These are phyloP conservation scores for Lepisosteus oculatus DNA, from an alignment of 2,113 vertebrate species.

Conservation along the genomic window DNA sequence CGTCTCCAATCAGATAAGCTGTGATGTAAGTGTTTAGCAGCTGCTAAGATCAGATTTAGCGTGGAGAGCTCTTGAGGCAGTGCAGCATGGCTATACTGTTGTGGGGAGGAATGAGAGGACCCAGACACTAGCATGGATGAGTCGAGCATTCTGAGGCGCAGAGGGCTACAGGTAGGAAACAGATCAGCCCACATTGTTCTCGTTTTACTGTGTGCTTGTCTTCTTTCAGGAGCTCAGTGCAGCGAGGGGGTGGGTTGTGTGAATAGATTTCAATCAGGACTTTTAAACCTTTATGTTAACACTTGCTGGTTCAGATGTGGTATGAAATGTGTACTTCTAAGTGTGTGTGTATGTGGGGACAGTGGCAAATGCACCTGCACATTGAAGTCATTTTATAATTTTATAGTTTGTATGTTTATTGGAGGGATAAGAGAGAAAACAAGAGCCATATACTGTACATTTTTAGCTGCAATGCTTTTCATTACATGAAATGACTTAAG, in stretches of 20 bases:
- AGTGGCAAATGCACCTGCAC: too few species aligned
- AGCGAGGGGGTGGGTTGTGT: neutral
- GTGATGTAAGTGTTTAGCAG: slow-evolving; percentile 91
- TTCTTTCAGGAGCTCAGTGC: neutral
- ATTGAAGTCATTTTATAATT: too few species aligned
- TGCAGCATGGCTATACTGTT: slow-evolving; percentile 71
- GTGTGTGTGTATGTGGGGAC: slow-evolving; percentile 20
- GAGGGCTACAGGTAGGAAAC: slow-evolving; percentile 87
- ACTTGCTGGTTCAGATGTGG: slow-evolving; percentile 31
- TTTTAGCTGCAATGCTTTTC: too few species aligned
- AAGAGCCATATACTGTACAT: too few species aligned
- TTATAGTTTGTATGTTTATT: too few species aligned
- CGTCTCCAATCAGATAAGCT: slow-evolving; percentile 85
- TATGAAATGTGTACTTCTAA: neutral
- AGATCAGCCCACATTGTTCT: neutral
- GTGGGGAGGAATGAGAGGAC: slow-evolving; percentile 62
- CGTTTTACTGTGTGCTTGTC: neutral
- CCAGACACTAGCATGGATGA: slow-evolving; percentile 78
- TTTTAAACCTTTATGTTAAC: slow-evolving; percentile 45
- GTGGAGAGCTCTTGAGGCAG: slow-evolving; percentile 56
- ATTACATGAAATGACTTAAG: too few species aligned
- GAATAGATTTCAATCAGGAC: slow-evolving; percentile 34
- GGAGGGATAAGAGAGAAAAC: too few species aligned
- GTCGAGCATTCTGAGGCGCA: slow-evolving; percentile 86
- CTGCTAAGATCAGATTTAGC: slow-evolving; percentile 82